phyloP scores from a whole-genome alignment of 2,797 vertebrate species.

The Pyrocephalus nanus region DNA sequence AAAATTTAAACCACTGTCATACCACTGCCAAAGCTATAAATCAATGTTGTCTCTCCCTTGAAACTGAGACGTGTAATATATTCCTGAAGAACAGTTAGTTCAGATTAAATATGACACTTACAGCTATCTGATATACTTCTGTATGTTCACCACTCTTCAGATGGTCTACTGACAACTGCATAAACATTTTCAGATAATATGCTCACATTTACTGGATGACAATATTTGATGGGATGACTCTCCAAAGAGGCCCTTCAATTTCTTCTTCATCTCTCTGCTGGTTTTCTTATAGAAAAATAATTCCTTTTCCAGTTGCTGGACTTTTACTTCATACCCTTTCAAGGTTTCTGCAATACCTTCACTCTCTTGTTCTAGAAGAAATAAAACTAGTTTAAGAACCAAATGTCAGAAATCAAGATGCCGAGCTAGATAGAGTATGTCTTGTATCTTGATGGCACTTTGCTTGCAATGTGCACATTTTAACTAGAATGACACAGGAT shows the following conservation, averaged over 20 bases:
- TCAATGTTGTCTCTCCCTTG: neutral
- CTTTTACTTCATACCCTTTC: constrained; percentile 75
- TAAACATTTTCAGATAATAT: neutral
- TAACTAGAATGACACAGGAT: neutral
- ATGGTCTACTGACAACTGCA: neutral
- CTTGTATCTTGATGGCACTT: neutral
- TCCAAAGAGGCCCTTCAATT: constrained; percentile 76
- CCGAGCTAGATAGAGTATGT: neutral
- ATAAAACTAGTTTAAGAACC: constrained; percentile 42
- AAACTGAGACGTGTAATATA: neutral
- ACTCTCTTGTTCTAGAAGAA: constrained; percentile 72
- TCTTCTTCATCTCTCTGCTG: constrained; percentile 87
- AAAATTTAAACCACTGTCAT: neutral
- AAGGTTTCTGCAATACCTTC: constrained; percentile 68
- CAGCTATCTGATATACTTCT: neutral
- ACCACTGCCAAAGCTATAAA: neutral
- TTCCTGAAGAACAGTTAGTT: neutral
- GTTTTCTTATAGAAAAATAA: constrained; percentile 92
- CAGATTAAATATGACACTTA: neutral
- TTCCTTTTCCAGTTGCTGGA: constrained; percentile 88
- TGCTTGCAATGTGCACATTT: neutral
- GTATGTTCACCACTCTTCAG: neutral
- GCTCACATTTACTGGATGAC: constrained; percentile 48
- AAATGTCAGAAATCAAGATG: neutral
- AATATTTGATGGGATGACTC: constrained; percentile 51